Evolutionary conservation across 2,797 vertebrate species (phyloP), one percentile per base, ranked within the genome.

Genomic region (Eremophila alpestris): DNA sequence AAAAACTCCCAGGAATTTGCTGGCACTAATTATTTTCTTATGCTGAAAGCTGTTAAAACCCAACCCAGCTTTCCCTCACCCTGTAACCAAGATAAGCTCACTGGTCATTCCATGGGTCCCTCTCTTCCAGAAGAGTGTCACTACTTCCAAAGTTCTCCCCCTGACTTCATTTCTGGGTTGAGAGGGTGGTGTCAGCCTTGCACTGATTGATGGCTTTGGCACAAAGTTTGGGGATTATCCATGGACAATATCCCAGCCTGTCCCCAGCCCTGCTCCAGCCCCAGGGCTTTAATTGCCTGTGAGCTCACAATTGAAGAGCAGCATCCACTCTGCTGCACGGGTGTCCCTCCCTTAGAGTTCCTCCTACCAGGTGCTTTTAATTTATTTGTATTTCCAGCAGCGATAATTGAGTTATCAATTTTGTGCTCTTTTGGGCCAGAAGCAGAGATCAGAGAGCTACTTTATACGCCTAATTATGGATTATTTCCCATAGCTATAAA

Each of bases 331-430:
- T 67, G 64, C 67, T 34, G 68, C 78, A 51, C 2, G 67, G 59
- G 30, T 77, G 89, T 87, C 84, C 84, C 83, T 62, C 62, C 6
- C 12, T 36, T 30, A 32, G n/a, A 64, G 56, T 48, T 80, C 54
- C 80, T 94, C 90, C 88, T 70, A 93, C 90, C 90, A 74, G 78
- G 63, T 93, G 51, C 90, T 89, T 82, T 91, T 96, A 93, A 96
- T 96, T 94, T 95, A 95, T 96, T 97, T 96, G 93, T 90, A 91
- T 95, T 96, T 95, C 96, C 95, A 96, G 90, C 90, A 87, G 93
- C 2, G 56, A 95, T 97, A 96, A 97, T 93, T 95, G 94, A 96
- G 95, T 94, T 96, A 94, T 96, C 94, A 96, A 96, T 94, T 95
- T 70, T 90, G 93, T 34, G 71, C 93, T 95, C 91, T 96, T 96